A percentile compares a stretch with the other conserved stretches of the same genome.
Conservation (phyloP, 2,113 vertebrate species). For the human (Homo sapiens) region DNA sequence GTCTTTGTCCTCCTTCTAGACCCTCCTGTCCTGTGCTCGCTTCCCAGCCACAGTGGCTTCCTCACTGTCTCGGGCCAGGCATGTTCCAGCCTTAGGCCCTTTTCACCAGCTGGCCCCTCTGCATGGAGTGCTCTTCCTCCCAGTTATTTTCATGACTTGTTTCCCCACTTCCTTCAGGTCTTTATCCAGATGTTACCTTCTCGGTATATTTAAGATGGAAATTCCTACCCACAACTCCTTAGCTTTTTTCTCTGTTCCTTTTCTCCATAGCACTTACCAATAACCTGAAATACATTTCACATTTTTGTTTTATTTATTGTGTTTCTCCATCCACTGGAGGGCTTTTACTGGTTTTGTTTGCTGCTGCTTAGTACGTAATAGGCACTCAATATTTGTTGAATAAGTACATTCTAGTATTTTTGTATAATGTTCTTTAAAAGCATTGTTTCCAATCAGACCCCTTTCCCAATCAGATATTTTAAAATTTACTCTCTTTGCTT, state of each 20-base stretch:
- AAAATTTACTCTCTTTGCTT: not conserved
- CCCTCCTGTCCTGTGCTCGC: accelerated
- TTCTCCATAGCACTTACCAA: not conserved
- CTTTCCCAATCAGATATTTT: not conserved
- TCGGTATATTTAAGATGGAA: not conserved
- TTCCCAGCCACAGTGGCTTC: accelerated
- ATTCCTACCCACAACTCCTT: not conserved
- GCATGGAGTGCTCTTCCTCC: no score
- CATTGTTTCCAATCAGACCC: not conserved
- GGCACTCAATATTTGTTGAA: not conserved
- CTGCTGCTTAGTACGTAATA: no score
- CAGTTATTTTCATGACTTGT: not conserved
- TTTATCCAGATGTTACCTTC: not conserved
- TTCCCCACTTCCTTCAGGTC: not conserved
- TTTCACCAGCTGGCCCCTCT: not conserved
- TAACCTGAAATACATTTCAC: not conserved
- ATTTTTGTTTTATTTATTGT: not conserved
- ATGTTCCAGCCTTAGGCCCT: not conserved
- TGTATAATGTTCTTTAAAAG: accelerated
- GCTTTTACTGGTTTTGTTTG: not conserved
- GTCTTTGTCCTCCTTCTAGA: accelerated
- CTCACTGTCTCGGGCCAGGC: accelerated
- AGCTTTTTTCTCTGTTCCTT: not conserved
- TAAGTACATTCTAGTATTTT: not conserved
- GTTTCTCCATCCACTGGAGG: not conserved